Evolutionary conservation across 2,113 vertebrate genomes (phyloP).

Genomic region (Aix galericulata): DNA sequence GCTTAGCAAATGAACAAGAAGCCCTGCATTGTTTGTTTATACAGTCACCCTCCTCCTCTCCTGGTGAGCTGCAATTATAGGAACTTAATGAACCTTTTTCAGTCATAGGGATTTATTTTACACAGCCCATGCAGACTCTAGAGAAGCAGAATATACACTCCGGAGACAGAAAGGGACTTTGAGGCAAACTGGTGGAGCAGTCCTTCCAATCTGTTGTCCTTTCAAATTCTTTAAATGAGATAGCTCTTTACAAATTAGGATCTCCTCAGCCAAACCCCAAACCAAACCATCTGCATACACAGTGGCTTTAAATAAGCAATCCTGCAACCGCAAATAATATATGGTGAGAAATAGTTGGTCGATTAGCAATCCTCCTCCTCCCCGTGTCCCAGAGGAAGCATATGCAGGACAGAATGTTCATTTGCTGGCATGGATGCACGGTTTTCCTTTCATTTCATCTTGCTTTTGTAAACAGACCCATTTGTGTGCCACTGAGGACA

Average conservation of each 20-base stretch:
- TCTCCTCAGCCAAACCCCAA: background rate
- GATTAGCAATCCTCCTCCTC: background rate
- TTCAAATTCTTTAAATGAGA: background rate
- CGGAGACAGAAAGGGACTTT: background rate
- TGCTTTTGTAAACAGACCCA: background rate
- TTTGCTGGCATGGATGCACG: background rate
- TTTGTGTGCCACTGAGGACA: background rate
- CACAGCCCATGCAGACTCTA: background rate
- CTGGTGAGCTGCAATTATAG: background rate
- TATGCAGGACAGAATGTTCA: background rate
- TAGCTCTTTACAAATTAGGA: background rate
- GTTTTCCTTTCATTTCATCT: background rate
- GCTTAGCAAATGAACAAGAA: background rate
- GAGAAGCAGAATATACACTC: background rate
- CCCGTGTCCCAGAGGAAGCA: background rate
- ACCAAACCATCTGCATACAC: background rate
- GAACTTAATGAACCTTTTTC: background rate
- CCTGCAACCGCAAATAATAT: background rate
- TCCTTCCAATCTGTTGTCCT: background rate
- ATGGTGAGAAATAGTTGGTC: conserved; percentile 8
- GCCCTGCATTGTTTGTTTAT: background rate
- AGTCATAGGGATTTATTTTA: background rate
- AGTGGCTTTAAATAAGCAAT: background rate
- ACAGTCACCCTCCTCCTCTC: background rate
- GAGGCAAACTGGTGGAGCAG: background rate